These are phyloP conservation scores for Drosophila suboccidentalis DNA, from an alignment of 2,888 invertebrate species.

Conservation along the genomic window DNA sequence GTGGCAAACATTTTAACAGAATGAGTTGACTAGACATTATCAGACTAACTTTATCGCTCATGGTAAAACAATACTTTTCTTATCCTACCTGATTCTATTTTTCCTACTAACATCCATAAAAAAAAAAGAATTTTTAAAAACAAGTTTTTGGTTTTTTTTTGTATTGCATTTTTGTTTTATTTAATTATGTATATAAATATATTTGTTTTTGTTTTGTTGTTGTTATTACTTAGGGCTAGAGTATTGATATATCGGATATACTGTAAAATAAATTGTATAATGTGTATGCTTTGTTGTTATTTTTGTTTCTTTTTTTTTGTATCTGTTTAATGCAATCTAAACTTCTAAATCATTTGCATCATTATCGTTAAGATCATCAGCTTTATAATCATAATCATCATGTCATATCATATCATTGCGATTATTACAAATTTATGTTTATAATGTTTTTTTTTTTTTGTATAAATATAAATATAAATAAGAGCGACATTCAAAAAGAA, in stretches of 20 bases:
- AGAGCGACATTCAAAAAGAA: conserved; percentile 57
- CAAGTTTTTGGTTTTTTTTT: conserved; percentile 16
- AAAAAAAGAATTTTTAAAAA: neutral
- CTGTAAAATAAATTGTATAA: conserved; percentile 81
- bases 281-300: conserved; percentile 57
- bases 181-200: conserved; percentile 81
- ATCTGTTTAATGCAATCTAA: conserved; percentile 7
- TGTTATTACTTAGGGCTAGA: conserved; percentile 74
- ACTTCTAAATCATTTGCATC: conserved; percentile 9
- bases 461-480: conserved; percentile 51
- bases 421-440: conserved; percentile 38
- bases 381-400: conserved; percentile 13
- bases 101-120: neutral
- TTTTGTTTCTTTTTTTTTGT: conserved; percentile 17
- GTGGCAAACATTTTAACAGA: too few species aligned
- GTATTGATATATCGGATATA: conserved; percentile 79
- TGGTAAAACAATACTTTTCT: too few species aligned
- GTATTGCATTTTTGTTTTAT: conserved; percentile 65
- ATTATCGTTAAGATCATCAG: conserved; percentile 25
- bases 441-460: conserved; percentile 18
- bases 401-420: conserved; percentile 33
- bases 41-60: too few species aligned
- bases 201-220: conserved; percentile 64
- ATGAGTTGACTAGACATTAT: too few species aligned
- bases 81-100: neutral